Evolutionary conservation across 2,797 vertebrate genomes (phyloP), one percentile per base, ranked within the genome.

Genomic region (Margarornis squamiger): DNA sequence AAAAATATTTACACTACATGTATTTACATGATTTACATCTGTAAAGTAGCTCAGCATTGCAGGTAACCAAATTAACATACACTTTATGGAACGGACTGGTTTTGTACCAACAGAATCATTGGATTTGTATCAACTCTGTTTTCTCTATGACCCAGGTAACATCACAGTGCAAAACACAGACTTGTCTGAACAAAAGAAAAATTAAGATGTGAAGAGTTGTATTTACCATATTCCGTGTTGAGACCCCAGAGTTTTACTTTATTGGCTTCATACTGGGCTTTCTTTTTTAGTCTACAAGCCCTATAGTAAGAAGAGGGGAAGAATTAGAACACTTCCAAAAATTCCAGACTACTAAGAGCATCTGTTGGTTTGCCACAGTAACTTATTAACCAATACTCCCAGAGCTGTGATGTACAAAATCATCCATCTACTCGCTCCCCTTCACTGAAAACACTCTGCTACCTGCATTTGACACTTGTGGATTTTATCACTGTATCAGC

Each of bases 161-260:
- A 61, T 5, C n/a, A 88, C 0, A 9, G 70, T 92, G 85, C 52
- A 82, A 84, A 83, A 86, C 79, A 93, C 72, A 92, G 36, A 75
- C 49, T 89, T 70, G 58, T 66, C 91, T 57, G 34, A 91, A 83
- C 62, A 82, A 36, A 89, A 90, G 27, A 66, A 95, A 93, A 86
- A 91, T 73, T 77, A 61, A 82, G 54, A 84, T 21, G 76, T 77
- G 52, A 96, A 92, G 92, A 96, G 86, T 90, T 80, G 70, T 94
- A 94, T 88, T 92, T 99, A 99, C 99, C 99, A 73, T 99, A 99
- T 98, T 99, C 99, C 79, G 99, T 99, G 98, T 99, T 99, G 96
- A 99, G 99, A 96, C 99, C 99, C 99, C 99, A 99, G 80, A 99
- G 98, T 97, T 99, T 99, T 95, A 99, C 99, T 98, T 99, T 99